Base-by-base conservation (phyloP, 2,888 invertebrate species). In the Meganola albula region DNA sequence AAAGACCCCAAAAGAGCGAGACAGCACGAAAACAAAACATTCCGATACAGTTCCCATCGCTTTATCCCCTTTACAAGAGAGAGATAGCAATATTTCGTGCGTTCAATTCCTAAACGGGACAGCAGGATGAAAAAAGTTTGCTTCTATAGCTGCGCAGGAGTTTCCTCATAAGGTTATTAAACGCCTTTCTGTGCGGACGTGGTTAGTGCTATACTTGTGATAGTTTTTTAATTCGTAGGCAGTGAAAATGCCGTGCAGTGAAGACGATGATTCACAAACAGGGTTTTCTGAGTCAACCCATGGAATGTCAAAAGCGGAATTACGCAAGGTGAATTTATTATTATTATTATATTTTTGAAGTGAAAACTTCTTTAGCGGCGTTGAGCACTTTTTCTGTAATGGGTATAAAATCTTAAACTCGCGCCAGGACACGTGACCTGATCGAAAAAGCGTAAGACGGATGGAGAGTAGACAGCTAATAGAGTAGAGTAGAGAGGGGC, bases 291-390 rank as follows among this genome's bases (percentile, higher is more conserved):
- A 90, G 42, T 63, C 87, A n/a, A 72, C 73, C 24, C 75, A 87
- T 3, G 88, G 88, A 36, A 82, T 91, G 87, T 89, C 91, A 1
- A 92, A 92, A 61, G 92, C 92, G 1, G 91, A 92, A 62, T 74
- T 91, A 36, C 80, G 92, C 70, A 90, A 91, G 88, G 91, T 91
- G 75, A 78, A 41, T 51, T 38, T 13, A 21, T 21, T 27, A 24
- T 18, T 12, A 12, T 1, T 1, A n/a, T 27, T 4, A 6, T 14
- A 21, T 7, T 6, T 12, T 12, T 29, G 18, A 22, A 9, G 14
- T n/a, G n/a, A n/a, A n/a, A n/a, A n/a, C n/a, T n/a, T n/a, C n/a
- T n/a, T n/a, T n/a, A n/a, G n/a, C n/a, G n/a, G n/a, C n/a, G n/a
- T n/a, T n/a, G n/a, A n/a, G n/a, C n/a, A n/a, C n/a, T n/a, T n/a